Percentiles rank a stretch among this genome's conserved stretches.
These are phyloP conservation scores for Akabosia matsudoensis DNA, from an alignment of 1,140 invertebrate genomes.

Conservation along the genomic window DNA sequence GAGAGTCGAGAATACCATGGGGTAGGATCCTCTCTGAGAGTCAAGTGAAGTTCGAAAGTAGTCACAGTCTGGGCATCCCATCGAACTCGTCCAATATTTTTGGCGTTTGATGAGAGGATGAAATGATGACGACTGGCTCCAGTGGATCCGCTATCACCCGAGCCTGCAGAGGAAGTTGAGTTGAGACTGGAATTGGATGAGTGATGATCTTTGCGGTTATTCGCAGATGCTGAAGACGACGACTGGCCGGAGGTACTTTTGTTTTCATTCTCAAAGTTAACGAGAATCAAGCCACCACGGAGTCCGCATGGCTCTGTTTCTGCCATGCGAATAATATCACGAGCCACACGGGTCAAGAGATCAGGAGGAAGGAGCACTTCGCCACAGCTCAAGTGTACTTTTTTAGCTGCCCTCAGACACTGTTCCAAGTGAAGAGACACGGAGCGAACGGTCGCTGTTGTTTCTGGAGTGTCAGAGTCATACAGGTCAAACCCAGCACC, in stretches of 20 bases:
- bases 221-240: background rate
- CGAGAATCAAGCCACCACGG: constrained; percentile 51
- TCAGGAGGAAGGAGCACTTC: constrained; percentile 71
- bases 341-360: constrained; percentile 68
- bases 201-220: constrained; percentile 29
- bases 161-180: constrained; percentile 30
- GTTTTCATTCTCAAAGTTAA: constrained; percentile 49
- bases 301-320: constrained; percentile 81
- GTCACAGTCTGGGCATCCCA: constrained; percentile 76
- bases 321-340: constrained; percentile 71
- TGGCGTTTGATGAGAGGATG: background rate
- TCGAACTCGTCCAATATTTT: constrained; percentile 62
- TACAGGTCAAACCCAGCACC: constrained; percentile 31
- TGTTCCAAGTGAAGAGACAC: constrained; percentile 69
- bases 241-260: background rate
- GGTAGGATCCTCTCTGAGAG: constrained; percentile 73
- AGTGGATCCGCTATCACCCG: background rate
- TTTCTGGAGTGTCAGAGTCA: constrained; percentile 39
- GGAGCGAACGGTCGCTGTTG: constrained; percentile 50
- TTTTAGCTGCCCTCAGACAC: constrained; percentile 71
- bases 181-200: constrained; percentile 34
- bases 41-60: constrained; percentile 62
- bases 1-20: constrained; percentile 74
- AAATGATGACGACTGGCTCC: background rate
- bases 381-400: constrained; percentile 69